A percentile compares a stretch with the other conserved stretches of the same genome.
Conservation (phyloP, 2,797 vertebrate genomes). For the Emydoidea blandingii region DNA sequence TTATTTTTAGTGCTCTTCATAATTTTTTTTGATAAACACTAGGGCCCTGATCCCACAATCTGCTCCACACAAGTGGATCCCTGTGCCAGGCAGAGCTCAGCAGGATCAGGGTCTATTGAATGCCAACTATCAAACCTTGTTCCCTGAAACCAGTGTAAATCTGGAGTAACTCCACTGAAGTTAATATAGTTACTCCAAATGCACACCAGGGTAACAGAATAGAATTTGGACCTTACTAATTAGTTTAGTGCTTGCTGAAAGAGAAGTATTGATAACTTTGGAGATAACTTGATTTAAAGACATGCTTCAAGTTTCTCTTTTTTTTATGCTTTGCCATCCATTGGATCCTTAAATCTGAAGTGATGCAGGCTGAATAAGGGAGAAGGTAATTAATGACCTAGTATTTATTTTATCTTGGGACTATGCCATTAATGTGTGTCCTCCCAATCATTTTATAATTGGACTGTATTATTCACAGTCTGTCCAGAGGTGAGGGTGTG, state of each 20-base stretch:
- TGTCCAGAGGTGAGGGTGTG: not conserved
- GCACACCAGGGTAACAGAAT: not conserved
- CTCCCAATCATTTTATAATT: not conserved
- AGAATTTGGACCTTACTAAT: not conserved
- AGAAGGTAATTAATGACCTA: not conserved
- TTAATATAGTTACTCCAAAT: not conserved
- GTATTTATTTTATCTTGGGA: not conserved
- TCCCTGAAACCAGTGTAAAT: not conserved
- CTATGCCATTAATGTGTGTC: not conserved
- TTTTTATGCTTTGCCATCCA: not conserved
- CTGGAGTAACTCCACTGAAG: not conserved
- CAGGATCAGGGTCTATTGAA: not conserved
- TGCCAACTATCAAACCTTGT: not conserved
- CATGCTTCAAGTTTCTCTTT: not conserved
- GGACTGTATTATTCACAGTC: not conserved
- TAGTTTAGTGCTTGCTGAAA: not conserved
- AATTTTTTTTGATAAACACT: not conserved
- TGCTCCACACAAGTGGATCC: not conserved
- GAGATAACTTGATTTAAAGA: not conserved
- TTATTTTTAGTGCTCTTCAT: not conserved
- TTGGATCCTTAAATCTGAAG: not conserved
- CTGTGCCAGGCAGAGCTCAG: not conserved
- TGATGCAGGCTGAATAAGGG: not conserved
- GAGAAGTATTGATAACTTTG: not conserved
- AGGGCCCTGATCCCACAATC: not conserved